Base-by-base conservation (phyloP, 2,888 invertebrate genomes). In the Spialia ferax region DNA sequence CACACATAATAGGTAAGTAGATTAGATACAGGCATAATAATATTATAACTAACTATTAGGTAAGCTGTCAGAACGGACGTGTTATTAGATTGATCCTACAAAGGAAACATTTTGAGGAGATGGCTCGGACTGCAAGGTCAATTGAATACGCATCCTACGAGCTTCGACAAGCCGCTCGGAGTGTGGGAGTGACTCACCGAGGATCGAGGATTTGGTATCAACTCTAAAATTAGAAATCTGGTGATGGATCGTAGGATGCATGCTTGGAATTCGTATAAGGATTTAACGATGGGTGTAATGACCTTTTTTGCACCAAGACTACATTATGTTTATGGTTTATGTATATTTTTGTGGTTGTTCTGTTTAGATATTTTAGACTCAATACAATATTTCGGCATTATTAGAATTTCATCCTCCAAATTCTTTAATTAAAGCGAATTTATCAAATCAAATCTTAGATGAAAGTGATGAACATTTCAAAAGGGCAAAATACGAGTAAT, bases 81-180 rank as follows among this genome's bases (percentile, higher is more conserved):
- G 82, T 88, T 86, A 87, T 87, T 85, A 84, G 80, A 85, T 87
- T 88, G 85, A 88, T 87, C 81, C 80, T 82, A 89, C 89, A 91
- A 89, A 90, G 87, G 85, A 74, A 84, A 87, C 88, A 89, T 91
- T 89, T 89, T 81, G 79, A 77, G 74, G 80, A 83, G 81, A 81
- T 83, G 81, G 81, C 84, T 82, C 84, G 77, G 76, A 79, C 79
- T 83, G 83, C 84, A 88, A 89, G 89, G 87, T 86, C 86, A 84
- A 83, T 86, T 79, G 82, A 65, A 59, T 65, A 59, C 35, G 35
- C 50, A 38, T 38, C 54, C 54, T 42, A 52, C 59, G 15, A n/a
- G 26, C 42, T 52, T 52, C 56, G 45, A 77, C 78, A 75, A 77
- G 73, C 73, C 73, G 73, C 70, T 75, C 70, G 22, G 32, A 15